These are phyloP conservation scores for Drosophila orena DNA, from an alignment of 1,140 invertebrate genomes.

Conservation along the genomic window DNA sequence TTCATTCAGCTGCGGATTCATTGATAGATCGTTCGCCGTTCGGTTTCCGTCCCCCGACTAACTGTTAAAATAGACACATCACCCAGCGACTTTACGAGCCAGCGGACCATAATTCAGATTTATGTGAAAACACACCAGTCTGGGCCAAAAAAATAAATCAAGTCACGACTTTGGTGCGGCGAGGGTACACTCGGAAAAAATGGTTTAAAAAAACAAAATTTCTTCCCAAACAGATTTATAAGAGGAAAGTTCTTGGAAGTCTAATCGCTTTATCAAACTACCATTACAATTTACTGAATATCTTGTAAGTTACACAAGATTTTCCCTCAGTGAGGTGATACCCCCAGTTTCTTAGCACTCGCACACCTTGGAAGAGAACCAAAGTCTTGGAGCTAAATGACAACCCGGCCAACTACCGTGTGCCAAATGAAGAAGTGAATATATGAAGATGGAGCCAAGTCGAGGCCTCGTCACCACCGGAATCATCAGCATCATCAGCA, in stretches of 20 bases:
- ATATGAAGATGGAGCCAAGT: conserved; percentile 34
- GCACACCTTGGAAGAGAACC: conserved; percentile 38
- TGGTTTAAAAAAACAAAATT: no score
- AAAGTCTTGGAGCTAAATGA: conserved; percentile 31
- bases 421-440: conserved; percentile 37
- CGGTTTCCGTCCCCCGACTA: conserved; percentile 23
- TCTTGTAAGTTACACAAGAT: no score
- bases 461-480: conserved; percentile 31
- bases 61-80: conserved; percentile 56
- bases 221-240: no score
- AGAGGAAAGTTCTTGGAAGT: background rate
- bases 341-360: background rate
- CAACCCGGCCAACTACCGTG: conserved; percentile 56
- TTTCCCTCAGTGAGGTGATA: conserved; percentile 15
- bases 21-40: conserved; percentile 67
- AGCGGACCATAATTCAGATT: conserved; percentile 50
- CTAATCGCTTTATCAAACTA: no score
- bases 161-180: conserved; percentile 36
- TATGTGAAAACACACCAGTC: conserved; percentile 54
- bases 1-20: conserved; percentile 74
- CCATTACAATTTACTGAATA: no score
- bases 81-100: conserved; percentile 44
- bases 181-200: conserved; percentile 26
- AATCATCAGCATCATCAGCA: conserved; percentile 27
- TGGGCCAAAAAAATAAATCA: conserved; percentile 50